Conservation (phyloP, 2,888 invertebrate genomes). For the Apamea crenata region DNA sequence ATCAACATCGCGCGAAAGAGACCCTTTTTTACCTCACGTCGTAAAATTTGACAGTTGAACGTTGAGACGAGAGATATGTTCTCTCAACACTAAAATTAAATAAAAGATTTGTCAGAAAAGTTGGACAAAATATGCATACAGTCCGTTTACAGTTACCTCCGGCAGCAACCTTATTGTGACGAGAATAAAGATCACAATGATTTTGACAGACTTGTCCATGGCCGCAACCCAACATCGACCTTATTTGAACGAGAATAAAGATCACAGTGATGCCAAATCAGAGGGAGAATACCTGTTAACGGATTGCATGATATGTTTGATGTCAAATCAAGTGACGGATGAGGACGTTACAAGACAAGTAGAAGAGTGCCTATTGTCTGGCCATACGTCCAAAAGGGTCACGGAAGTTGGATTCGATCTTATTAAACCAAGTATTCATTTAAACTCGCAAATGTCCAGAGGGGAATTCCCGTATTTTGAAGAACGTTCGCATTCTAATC, state of each 20-base stretch:
- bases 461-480: background rate
- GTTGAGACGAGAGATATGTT: background rate
- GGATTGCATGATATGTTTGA: constrained; percentile 11
- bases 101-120: background rate
- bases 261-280: background rate
- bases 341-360: constrained; percentile 2
- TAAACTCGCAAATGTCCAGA: background rate
- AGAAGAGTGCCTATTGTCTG: constrained; percentile 17
- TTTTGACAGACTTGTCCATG: background rate
- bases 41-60: constrained; percentile 15
- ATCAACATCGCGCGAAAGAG: background rate
- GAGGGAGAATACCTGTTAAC: background rate
- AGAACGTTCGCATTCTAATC: no score
- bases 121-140: background rate
- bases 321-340: constrained; percentile 18
- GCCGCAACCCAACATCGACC: background rate
- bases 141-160: background rate
- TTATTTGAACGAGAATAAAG: background rate
- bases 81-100: background rate
- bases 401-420: constrained; percentile 3
- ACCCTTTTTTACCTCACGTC: constrained; percentile 20
- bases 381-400: background rate
- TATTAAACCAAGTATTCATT: constrained; percentile 7
- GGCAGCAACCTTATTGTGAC: background rate
- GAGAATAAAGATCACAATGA: background rate